Conservation (phyloP, 2,113 vertebrate species). For the Melospiza melodia region DNA sequence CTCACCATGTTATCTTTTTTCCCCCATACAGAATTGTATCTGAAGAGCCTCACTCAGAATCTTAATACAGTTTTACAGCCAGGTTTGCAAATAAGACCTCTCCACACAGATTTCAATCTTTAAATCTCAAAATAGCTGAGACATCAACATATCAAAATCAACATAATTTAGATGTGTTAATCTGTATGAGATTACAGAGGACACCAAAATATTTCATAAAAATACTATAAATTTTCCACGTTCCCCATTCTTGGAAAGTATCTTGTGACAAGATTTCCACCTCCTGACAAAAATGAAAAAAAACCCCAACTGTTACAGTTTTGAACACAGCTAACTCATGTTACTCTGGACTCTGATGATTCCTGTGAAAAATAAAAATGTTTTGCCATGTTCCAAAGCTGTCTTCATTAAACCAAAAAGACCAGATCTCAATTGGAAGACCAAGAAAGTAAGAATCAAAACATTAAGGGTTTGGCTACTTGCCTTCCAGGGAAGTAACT, state of each 20-base stretch:
- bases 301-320: accelerated
- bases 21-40: not conserved
- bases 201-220: not conserved
- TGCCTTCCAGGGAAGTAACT: not conserved
- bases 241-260: not conserved
- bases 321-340: not conserved
- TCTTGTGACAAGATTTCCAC: not conserved
- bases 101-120: not conserved
- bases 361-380: not conserved
- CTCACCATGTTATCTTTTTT: not conserved
- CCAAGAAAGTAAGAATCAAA: not conserved
- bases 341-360: not conserved
- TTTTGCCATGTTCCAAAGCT: not conserved
- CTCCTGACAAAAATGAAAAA: not conserved
- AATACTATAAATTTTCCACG: not conserved
- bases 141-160: not conserved
- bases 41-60: not conserved
- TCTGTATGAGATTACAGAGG: not conserved
- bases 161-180: not conserved
- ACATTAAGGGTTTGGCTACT: not conserved
- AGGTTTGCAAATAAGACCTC: not conserved
- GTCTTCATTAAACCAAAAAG: not conserved
- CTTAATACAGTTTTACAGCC: not conserved
- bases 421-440: not conserved
- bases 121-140: not conserved